These are phyloP conservation scores for Tricholaema leucomelas DNA, from an alignment of 2,113 vertebrate genomes.

Conservation along the genomic window DNA sequence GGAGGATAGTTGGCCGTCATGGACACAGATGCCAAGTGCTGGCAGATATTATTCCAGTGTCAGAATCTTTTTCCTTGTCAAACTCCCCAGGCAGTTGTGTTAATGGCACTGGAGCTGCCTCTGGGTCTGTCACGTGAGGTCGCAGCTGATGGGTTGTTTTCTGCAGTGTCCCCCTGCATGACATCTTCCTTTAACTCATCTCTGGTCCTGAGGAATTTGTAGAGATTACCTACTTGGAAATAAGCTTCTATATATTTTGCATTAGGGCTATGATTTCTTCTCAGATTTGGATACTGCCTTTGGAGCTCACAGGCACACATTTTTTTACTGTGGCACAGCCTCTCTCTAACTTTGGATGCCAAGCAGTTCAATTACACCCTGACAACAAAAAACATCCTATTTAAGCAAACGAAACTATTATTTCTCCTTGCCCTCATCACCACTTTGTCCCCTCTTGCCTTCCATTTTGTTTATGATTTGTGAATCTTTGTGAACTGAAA, in stretches of 20 bases:
- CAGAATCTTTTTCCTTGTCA: conserved; percentile 44
- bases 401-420: neutral
- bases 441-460: neutral
- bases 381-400: neutral
- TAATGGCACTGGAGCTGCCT: conserved; percentile 58
- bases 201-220: conserved; percentile 56
- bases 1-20: conserved; percentile 23
- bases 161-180: conserved; percentile 21
- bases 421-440: neutral
- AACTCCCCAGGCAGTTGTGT: conserved; percentile 47
- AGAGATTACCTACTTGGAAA: conserved; percentile 20
- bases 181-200: conserved; percentile 11
- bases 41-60: conserved; percentile 58
- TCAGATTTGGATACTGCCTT: neutral
- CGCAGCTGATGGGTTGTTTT: conserved; percentile 34
- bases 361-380: neutral
- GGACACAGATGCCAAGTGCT: conserved; percentile 49
- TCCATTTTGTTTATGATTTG: neutral
- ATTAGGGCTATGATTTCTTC: conserved; percentile 18
- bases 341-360: neutral
- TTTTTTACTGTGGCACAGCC: neutral
- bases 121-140: conserved; percentile 46
- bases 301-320: neutral
- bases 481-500: neutral
- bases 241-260: conserved; percentile 37